Base-by-base conservation (phyloP, 2,888 invertebrate species). In the Drosophila eohydei region DNA sequence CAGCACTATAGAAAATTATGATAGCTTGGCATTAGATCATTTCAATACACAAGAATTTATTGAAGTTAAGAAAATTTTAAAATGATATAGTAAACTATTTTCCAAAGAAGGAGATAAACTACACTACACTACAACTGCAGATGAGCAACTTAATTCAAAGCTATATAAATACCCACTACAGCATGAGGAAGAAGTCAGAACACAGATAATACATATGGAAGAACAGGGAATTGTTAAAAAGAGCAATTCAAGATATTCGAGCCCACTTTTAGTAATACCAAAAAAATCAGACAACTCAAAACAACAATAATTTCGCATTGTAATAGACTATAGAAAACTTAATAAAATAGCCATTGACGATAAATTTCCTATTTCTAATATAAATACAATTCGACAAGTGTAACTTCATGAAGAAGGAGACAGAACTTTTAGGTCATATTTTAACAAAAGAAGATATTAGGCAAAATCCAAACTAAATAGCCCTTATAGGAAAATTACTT, bases 281-380 rank as follows among this genome's bases (percentile, higher is more conserved):
- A 40, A 40, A 40, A 40, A 40, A n/a, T 38, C n/a, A 40, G 40
- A 40, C 40, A 40, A 40, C n/a, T 40, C 40, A 40, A n/a, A 38
- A 14, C 4, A 40, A 40, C n/a, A 40, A 40, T n/a, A 40, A 40
- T 40, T 40, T n/a, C n/a, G 40, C n/a, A 40, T 40, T n/a, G n/a
- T 40, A 40, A n/a, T 40, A 40, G 14, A 40, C 6, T 40, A 40
- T 40, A 40, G 14, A 40, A 40, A n/a, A 40, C n/a, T 7, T n/a
- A 40, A n/a, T 14, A n/a, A 40, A 40, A n/a, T 40, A n/a, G 6
- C n/a, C 14, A 40, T 40, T 14, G 40, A 40, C n/a, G 40, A 40
- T 40, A 40, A 40, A n/a, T 40, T 40, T n/a, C 38, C 38, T 3
- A 38, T 38, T 38, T n/a, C 40, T n/a, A 40, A 40, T 40, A 40